phyloP scores from a whole-genome alignment of 2,797 vertebrate species.

The Telmatherina bonti region DNA sequence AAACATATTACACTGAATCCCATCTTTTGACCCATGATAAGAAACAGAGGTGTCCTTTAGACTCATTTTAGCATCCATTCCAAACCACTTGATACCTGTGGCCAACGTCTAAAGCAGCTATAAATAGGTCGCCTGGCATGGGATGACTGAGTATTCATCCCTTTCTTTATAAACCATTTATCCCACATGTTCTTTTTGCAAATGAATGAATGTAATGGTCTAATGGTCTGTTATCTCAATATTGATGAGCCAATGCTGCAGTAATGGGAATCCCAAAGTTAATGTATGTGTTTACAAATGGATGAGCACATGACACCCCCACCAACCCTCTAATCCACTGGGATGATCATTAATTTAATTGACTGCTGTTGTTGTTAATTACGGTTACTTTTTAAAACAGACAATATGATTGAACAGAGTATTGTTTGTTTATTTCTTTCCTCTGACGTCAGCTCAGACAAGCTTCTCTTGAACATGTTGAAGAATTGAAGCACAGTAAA shows the following conservation, averaged over 20 bases:
- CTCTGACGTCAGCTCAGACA: neutral
- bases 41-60: conserved; percentile 11
- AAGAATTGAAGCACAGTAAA: neutral
- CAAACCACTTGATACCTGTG: conserved; percentile 26
- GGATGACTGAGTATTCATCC: conserved; percentile 45
- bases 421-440: neutral
- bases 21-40: conserved; percentile 2
- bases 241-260: conserved; percentile 56
- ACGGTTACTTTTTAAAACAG: conserved; percentile 39
- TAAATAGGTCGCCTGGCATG: conserved; percentile 42
- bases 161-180: conserved; percentile 61
- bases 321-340: conserved; percentile 13
- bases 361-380: conserved; percentile 37
- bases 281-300: conserved; percentile 57
- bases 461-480: neutral
- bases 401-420: conserved; percentile 15
- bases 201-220: conserved; percentile 59
- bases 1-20: conserved; percentile 6
- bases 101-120: conserved; percentile 34
- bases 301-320: conserved; percentile 12
- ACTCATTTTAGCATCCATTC: conserved; percentile 33
- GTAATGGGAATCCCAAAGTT: conserved; percentile 58
- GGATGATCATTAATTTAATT: conserved; percentile 50
- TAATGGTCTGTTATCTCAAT: conserved; percentile 63
- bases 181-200: conserved; percentile 41